Evolutionary conservation across 2,797 vertebrate genomes (phyloP).

Genomic region (Karalla daura): DNA sequence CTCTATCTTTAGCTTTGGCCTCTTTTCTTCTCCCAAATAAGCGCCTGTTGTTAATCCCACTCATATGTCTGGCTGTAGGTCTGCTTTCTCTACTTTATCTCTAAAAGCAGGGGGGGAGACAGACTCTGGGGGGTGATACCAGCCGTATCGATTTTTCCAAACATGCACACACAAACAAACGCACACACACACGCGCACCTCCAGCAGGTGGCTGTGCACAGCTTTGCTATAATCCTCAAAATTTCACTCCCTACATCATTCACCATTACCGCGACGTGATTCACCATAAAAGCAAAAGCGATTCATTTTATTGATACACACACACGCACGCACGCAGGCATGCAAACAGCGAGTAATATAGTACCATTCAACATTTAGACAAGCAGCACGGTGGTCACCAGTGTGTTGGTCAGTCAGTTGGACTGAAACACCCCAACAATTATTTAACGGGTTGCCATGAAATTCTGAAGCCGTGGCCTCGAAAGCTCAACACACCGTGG

Average conservation of each 20-base stretch:
- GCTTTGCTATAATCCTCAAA: conserved; percentile 47
- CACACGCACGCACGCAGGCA: conserved; percentile 1
- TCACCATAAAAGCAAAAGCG: conserved; percentile 1
- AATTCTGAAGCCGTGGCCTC: neutral
- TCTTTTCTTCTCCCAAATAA: conserved; percentile 75
- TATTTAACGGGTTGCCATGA: neutral
- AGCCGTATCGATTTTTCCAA: conserved; percentile 68
- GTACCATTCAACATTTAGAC: neutral
- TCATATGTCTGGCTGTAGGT: conserved; percentile 71
- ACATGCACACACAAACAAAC: conserved; percentile 30
- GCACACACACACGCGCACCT: conserved; percentile 4
- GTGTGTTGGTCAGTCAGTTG: neutral
- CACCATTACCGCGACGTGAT: conserved; percentile 16
- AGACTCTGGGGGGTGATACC: conserved; percentile 64
- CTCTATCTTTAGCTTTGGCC: conserved; percentile 71
- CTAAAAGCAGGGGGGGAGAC: conserved; percentile 46
- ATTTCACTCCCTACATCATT: conserved; percentile 33
- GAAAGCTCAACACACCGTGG: neutral
- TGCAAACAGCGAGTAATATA: conserved; percentile 4
- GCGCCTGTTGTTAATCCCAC: conserved; percentile 73
- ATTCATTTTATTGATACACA: conserved; percentile 9
- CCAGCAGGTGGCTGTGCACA: conserved; percentile 37
- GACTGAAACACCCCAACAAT: neutral
- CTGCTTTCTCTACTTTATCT: conserved; percentile 70
- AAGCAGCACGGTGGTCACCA: neutral